Evolutionary conservation across 2,888 invertebrate species (phyloP), one percentile per base, ranked within the genome.

Genomic region (Drosophila niveifrons): DNA sequence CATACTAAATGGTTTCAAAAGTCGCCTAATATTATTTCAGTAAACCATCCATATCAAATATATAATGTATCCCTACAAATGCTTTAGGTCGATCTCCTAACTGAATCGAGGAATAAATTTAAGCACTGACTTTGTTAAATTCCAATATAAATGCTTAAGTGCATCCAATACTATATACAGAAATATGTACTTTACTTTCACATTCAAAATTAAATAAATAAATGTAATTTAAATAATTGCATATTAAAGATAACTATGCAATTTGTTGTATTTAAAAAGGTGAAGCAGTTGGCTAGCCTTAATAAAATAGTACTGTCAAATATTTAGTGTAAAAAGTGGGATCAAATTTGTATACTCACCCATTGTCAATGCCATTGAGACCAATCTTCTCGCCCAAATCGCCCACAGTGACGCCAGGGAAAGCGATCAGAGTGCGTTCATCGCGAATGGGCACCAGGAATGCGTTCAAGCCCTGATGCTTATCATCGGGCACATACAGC

Each of bases 351-450:
- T 17, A 10, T 48, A 53, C 52, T 15, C 44, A 97, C 96, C 99
- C 99, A 93, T 99, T 99, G 91, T 99, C 99, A 43, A 98, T 92
- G 2, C 98, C 98, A 92, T 98, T 97, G 8, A 98, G 94, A 0
- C 97, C 98, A 44, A 97, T 94, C 93, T 99, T 99, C 91, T 96
- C 96, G 0, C 99, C 99, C 93, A 99, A 94, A 91, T 99, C 98
- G 0, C 98, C 98, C 0, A 98, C 96, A 0, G 94, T 94, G 0
- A 99, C 94, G 0, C 98, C 98, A 0, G 97, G 95, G 88, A 93
- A 95, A 0, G 97, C 94, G 57, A 94, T 89, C 86, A 96, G 91
- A 0, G 96, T 97, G 64, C 94, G 93, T 0, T 95, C 94, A 92
- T 97, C 95, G 3, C 98, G 93, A 68, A 99, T 94, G 0, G 96